phyloP scores from a whole-genome alignment of 2,888 invertebrate genomes.

The Plemyria rubiginata region DNA sequence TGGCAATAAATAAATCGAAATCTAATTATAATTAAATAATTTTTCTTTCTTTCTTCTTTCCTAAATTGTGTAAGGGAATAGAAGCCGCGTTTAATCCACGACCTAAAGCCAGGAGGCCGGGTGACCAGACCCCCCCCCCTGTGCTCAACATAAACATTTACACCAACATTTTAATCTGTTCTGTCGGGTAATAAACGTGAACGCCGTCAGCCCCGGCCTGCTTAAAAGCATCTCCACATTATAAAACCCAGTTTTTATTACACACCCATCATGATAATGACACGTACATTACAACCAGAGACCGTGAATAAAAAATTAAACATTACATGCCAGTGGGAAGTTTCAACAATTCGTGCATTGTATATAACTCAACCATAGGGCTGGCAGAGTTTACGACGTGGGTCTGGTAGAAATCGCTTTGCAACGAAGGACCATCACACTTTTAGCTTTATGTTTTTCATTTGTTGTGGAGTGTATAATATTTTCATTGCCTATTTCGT shows the following conservation, averaged over 20 bases:
- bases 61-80: too few relatives aligned
- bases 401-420: neutral
- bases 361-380: conserved; percentile 12
- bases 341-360: conserved; percentile 35
- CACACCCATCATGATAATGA: conserved; percentile 18
- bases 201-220: neutral
- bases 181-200: neutral
- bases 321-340: conserved; percentile 33
- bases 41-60: too few relatives aligned
- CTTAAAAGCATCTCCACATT: conserved; percentile 12
- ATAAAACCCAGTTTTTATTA: conserved; percentile 17
- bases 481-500: neutral
- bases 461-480: neutral
- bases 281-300: conserved; percentile 17
- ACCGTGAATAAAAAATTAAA: conserved; percentile 42
- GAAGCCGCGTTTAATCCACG: too few relatives aligned
- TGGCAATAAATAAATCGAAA: too few relatives aligned
- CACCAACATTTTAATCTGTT: neutral
- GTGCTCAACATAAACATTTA: neutral
- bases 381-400: conserved; percentile 6
- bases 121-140: neutral
- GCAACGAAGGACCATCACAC: neutral
- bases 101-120: too few relatives aligned
- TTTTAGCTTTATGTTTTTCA: conserved; percentile 5
- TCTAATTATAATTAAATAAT: too few relatives aligned